Percentiles rank a stretch among this genome's conserved stretches.
phyloP scores from a whole-genome alignment of 2,797 vertebrate genomes.

The Adrianichthys oophorus region DNA sequence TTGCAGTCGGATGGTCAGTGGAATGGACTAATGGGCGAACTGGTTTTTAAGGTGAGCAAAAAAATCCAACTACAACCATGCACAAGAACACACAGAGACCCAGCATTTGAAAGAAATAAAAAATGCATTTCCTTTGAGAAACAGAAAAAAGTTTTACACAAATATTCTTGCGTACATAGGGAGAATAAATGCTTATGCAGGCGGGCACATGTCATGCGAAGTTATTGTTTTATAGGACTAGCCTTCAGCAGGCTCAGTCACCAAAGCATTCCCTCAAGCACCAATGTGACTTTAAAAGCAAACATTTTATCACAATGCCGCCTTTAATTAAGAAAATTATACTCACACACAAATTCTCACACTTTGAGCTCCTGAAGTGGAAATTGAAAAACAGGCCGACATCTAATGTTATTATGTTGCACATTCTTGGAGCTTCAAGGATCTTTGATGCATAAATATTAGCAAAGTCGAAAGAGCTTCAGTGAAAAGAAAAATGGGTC shows the following conservation, averaged over 20 bases:
- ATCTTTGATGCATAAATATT: not conserved
- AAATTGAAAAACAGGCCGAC: constrained; percentile 8
- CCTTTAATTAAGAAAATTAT: constrained; percentile 18
- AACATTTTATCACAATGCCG: constrained; percentile 15
- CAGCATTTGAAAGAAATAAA: not conserved
- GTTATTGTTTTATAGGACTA: constrained; percentile 21
- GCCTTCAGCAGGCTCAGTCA: constrained; percentile 11
- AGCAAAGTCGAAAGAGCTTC: no score
- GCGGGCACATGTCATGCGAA: constrained; percentile 1
- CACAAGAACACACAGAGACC: not conserved
- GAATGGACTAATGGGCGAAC: constrained; percentile 95
- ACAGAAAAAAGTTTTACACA: not conserved
- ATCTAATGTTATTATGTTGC: constrained; percentile 12
- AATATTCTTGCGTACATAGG: constrained; percentile 1
- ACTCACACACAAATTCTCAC: constrained; percentile 6
- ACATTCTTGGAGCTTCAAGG: constrained; percentile 11
- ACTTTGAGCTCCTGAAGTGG: not conserved
- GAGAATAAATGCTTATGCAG: constrained; percentile 3
- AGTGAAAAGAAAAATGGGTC: no score
- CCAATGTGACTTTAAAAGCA: constrained; percentile 23
- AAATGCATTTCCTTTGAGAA: not conserved
- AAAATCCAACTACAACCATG: not conserved
- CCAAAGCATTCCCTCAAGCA: constrained; percentile 8
- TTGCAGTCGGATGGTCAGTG: constrained; percentile 91
- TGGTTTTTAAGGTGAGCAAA: constrained; percentile 92